These are phyloP conservation scores for Craterocephalus amniculus DNA, from an alignment of 2,797 vertebrate species.

Conservation along the genomic window DNA sequence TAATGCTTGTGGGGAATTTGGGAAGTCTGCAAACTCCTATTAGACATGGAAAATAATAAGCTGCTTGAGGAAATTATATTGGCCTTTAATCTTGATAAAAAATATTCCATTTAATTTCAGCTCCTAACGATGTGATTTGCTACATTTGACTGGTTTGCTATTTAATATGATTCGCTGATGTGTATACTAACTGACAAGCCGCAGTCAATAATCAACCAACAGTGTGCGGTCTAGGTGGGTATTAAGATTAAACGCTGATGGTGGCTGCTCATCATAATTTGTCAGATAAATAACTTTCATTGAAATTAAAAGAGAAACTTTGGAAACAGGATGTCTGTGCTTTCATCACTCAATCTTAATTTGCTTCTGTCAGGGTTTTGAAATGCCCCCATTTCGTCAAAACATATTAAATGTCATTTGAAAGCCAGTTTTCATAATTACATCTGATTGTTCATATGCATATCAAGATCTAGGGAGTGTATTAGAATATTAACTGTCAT, in stretches of 20 bases:
- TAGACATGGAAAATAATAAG: slow-evolving; percentile 41
- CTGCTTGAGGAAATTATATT: slow-evolving; percentile 55
- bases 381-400: slow-evolving; percentile 64
- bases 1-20: slow-evolving; percentile 8
- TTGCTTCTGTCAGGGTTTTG: slow-evolving; percentile 61
- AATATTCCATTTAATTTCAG: slow-evolving; percentile 49
- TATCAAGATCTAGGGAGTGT: slow-evolving; percentile 53
- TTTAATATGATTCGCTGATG: slow-evolving; percentile 53
- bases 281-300: slow-evolving; percentile 63
- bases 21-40: slow-evolving; percentile 9
- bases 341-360: slow-evolving; percentile 70
- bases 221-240: slow-evolving; percentile 24
- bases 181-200: slow-evolving; percentile 64
- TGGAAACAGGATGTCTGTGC: slow-evolving; percentile 37
- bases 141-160: slow-evolving; percentile 57
- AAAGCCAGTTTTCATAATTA: slow-evolving; percentile 70
- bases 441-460: slow-evolving; percentile 62
- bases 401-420: slow-evolving; percentile 72
- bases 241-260: slow-evolving; percentile 46
- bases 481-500: slow-evolving; percentile 70
- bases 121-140: slow-evolving; percentile 53
- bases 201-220: slow-evolving; percentile 67
- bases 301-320: slow-evolving; percentile 63
- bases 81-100: slow-evolving; percentile 59
- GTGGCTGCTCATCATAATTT: slow-evolving; percentile 62